phyloP scores from a whole-genome alignment of 92 coral and sea anemone species.

The Epizoanthus ramosus region DNA sequence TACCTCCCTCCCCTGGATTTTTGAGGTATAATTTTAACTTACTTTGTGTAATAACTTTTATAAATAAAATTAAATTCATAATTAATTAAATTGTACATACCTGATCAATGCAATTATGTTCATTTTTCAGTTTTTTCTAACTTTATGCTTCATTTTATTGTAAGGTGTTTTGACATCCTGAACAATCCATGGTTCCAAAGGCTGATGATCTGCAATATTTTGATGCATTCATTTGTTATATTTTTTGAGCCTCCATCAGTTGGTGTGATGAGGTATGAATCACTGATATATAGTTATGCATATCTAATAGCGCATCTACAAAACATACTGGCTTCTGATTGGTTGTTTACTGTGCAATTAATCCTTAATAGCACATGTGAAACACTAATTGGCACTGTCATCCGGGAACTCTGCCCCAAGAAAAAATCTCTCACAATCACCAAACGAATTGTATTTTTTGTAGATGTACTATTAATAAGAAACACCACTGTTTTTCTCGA shows the following conservation, averaged over 20 bases:
- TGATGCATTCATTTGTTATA: conserved; percentile 74
- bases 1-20: too few species aligned
- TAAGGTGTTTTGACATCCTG: conserved; percentile 80
- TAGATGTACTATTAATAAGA: too few species aligned
- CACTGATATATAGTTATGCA: too few species aligned
- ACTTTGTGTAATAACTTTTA: neutral
- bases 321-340: too few species aligned
- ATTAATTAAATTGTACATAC: neutral
- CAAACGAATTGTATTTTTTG: too few species aligned
- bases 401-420: too few species aligned
- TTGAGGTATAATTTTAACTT: neutral
- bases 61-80: neutral
- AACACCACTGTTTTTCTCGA: too few species aligned
- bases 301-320: too few species aligned
- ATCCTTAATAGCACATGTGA: too few species aligned
- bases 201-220: conserved; percentile 65
- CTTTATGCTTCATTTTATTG: neutral
- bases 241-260: conserved; percentile 88
- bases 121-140: neutral
- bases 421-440: too few species aligned
- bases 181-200: conserved; percentile 81
- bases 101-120: neutral
- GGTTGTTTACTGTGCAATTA: too few species aligned
- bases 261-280: conserved; percentile 55
- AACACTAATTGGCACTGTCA: too few species aligned